A percentile compares a stretch with the other conserved stretches of the same genome.
Conservation (phyloP, 1,140 invertebrate genomes). For the Venturia canescens region DNA sequence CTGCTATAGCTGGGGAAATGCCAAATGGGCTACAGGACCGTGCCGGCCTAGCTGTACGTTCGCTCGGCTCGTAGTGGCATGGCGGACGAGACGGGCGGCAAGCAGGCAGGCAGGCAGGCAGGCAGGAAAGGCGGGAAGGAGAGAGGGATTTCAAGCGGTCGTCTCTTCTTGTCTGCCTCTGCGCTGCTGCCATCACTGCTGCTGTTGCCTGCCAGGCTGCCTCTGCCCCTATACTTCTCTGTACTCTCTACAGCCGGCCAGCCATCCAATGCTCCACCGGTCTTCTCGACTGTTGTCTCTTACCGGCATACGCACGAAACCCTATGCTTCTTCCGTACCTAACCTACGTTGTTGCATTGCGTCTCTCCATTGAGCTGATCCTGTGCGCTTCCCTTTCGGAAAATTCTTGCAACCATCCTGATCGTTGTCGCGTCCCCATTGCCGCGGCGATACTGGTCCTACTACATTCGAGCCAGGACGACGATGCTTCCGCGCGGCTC, state of each 20-base stretch:
- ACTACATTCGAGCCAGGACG: slow-evolving; percentile 16
- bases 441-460: slow-evolving; percentile 2
- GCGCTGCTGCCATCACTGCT: slow-evolving; percentile 55
- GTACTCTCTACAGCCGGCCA: slow-evolving; percentile 51
- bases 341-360: slow-evolving; percentile 51
- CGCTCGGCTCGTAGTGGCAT: slow-evolving; percentile 68
- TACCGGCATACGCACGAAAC: slow-evolving; percentile 52
- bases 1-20: slow-evolving; percentile 78
- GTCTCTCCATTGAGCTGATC: slow-evolving; percentile 28
- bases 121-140: slow-evolving; percentile 64
- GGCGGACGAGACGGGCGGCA: slow-evolving; percentile 66
- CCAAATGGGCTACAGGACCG: slow-evolving; percentile 78
- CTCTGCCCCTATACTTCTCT: slow-evolving; percentile 54
- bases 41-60: slow-evolving; percentile 73
- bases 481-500: slow-evolving; percentile 50
- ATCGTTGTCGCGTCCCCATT: slow-evolving; percentile 8
- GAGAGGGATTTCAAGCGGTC: slow-evolving; percentile 69
- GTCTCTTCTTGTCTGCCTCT: slow-evolving; percentile 71
- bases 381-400: slow-evolving; percentile 36
- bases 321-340: slow-evolving; percentile 55
- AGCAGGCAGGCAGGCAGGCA: slow-evolving; percentile 59
- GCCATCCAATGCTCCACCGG: slow-evolving; percentile 61
- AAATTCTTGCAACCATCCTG: background rate
- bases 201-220: slow-evolving; percentile 46
- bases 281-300: slow-evolving; percentile 57